Evolutionary conservation across 2,113 vertebrate genomes (phyloP), one percentile per base, ranked within the genome.

Genomic region (Mastomys natalensis): DNA sequence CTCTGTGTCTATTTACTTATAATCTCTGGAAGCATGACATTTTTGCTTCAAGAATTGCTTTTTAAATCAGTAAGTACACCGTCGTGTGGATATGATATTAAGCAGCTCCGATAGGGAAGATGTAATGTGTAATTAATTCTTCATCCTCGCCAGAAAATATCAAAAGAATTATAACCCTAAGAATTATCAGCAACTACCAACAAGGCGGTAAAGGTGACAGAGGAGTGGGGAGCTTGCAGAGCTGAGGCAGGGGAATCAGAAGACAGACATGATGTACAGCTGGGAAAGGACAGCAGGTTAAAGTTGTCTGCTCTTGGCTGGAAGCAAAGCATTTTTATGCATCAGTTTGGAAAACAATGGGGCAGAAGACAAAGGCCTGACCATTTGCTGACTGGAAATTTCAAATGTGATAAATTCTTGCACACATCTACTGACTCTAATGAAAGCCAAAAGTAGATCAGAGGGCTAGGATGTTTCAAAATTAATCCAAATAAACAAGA

Each of bases 381-480:
- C 94, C 94, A 95, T 96, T 97, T 93, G 97, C 93, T 97, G 93
- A 92, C 94, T 94, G 96, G 94, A 97, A 95, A 95, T 97, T 97
- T 97, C 89, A 96, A 96, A 97, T 60, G 82, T 89, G 95, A 91
- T 96, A 93, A 96, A 93, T 97, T 95, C 74, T 95, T 96, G 95
- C 68, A 94, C 82, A 96, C 62, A 95, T 72, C 26, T 91, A 82
- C 94, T 94, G 93, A 84, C 51, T 78, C 68, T 84, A 93, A 4
- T 85, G 78, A 95, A 96, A 97, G 68, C n/a, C 85, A 86, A 92
- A 82, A 40, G 21, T 37, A 87, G 87, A 62, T n/a, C 93, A 93
- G 60, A 95, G 40, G 58, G 45, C 53, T 70, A 76, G 22, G 48
- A 31, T 96, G 72, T 95, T 64, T 53, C 53, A 48, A 55, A 92